Evolutionary conservation across 1,140 invertebrate species (phyloP).

Genomic region (Calosoma granatense): DNA sequence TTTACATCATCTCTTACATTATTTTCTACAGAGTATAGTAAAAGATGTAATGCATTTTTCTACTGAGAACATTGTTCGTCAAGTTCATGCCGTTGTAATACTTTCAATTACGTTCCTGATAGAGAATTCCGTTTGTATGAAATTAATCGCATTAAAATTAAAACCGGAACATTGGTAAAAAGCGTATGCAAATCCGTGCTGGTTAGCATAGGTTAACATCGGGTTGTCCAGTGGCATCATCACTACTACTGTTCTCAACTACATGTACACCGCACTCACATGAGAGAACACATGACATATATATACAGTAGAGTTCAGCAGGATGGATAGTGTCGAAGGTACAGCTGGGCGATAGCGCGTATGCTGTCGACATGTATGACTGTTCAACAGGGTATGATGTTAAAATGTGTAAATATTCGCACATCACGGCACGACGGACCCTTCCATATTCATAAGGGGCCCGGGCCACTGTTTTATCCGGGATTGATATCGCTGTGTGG

Average conservation of each 20-base stretch:
- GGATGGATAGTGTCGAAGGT: background rate
- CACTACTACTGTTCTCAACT: too few relatives aligned
- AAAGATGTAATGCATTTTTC: too few relatives aligned
- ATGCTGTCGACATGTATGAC: background rate
- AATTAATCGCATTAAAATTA: background rate
- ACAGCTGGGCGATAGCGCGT: background rate
- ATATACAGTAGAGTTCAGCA: background rate
- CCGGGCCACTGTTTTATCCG: background rate
- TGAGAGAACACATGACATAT: background rate
- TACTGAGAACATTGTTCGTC: too few relatives aligned
- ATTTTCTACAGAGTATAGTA: too few relatives aligned
- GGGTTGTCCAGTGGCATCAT: background rate
- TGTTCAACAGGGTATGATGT: background rate
- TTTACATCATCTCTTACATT: too few relatives aligned
- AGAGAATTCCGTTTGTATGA: background rate
- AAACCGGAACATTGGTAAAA: background rate
- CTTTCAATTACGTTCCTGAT: background rate
- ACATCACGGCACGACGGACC: background rate
- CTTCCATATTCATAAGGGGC: background rate
- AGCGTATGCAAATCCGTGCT: background rate
- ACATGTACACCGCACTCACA: background rate
- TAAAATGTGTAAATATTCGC: background rate
- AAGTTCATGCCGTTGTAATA: background rate
- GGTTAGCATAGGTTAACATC: background rate
- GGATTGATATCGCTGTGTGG: background rate